Evolutionary conservation across 1,140 invertebrate species (phyloP), one percentile per base, ranked within the genome.

Genomic region (Drosophila melanica): DNA sequence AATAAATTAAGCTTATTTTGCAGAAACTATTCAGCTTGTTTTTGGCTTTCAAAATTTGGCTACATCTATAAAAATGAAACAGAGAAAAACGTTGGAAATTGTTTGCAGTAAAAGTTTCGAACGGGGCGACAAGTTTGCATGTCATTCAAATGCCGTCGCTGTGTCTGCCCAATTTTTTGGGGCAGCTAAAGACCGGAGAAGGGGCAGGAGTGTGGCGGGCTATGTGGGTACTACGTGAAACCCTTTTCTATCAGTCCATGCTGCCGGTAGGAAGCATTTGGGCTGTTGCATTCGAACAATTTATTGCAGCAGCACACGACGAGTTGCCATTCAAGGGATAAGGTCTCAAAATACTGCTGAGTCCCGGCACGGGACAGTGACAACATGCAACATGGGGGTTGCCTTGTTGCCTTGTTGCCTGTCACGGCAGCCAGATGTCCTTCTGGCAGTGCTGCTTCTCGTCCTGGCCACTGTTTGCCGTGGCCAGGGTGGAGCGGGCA

Each of bases 221-320:
- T 12, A 2, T 51, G 8, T 12, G 41, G 45, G 41, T 12, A 11
- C 37, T 20, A 79, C 64, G 68, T 79, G 63, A 77, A 78, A 65
- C 79, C 81, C 74, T 89, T 84, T 87, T 77, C 68, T 66, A 81
- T 78, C 67, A 58, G 14, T 27, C 27, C 33, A 27, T 62, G 45
- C 33, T 73, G 47, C 39, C 35, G 16, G 33, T 50, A 54, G 11
- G 12, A 42, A 67, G 66, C 37, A 14, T 59, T 73, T 50, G 62
- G 80, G 65, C 77, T 72, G 82, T 86, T 86, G 82, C 82, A 82
- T 77, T 79, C 63, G 73, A 54, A 63, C 64, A 89, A 89, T 87
- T 84, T 89, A 87, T 89, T 89, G 85, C 84, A 89, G 68, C 69
- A 44, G 71, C 71, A 48, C 71, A 86, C 79, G 79, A 86, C 20